phyloP scores from a whole-genome alignment of 2,113 vertebrate species.

The Hippocampus zosterae region DNA sequence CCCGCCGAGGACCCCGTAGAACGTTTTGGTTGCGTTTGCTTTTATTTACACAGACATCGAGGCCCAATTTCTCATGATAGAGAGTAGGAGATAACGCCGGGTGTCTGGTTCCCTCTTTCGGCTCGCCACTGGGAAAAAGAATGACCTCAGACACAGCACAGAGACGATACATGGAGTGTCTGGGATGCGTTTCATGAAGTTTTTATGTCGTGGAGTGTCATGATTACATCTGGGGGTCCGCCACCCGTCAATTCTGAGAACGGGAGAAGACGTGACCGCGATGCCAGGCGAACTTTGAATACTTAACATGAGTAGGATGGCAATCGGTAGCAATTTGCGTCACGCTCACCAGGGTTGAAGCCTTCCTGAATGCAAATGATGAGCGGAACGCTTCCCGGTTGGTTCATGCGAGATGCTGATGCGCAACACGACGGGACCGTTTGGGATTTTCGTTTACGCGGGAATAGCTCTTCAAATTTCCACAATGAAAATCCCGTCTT shows the following conservation, averaged over 20 bases:
- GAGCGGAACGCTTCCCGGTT: background rate
- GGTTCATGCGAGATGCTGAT: background rate
- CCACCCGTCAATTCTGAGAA: background rate
- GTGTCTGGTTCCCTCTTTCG: conserved; percentile 46
- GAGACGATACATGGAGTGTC: conserved; percentile 16
- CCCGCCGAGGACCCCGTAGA: conserved; percentile 3
- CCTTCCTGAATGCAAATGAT: background rate
- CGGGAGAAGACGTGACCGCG: background rate
- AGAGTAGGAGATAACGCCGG: conserved; percentile 35
- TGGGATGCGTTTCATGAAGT: conserved; percentile 20
- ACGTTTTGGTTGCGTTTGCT: conserved; percentile 22
- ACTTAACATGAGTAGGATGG: background rate
- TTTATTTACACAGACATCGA: conserved; percentile 47
- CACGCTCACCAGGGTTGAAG: background rate
- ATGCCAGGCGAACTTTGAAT: background rate
- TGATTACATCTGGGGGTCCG: background rate
- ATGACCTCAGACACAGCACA: conserved; percentile 39
- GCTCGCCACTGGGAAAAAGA: conserved; percentile 37
- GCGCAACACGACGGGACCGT: no score
- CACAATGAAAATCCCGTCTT: background rate
- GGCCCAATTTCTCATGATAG: conserved; percentile 49
- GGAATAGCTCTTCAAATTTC: background rate
- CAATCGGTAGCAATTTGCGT: background rate
- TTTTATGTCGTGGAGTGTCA: conserved; percentile 26
- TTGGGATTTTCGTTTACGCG: no score